Base-by-base conservation (phyloP, 2,888 invertebrate genomes). In the Cactoblastis cactorum region DNA sequence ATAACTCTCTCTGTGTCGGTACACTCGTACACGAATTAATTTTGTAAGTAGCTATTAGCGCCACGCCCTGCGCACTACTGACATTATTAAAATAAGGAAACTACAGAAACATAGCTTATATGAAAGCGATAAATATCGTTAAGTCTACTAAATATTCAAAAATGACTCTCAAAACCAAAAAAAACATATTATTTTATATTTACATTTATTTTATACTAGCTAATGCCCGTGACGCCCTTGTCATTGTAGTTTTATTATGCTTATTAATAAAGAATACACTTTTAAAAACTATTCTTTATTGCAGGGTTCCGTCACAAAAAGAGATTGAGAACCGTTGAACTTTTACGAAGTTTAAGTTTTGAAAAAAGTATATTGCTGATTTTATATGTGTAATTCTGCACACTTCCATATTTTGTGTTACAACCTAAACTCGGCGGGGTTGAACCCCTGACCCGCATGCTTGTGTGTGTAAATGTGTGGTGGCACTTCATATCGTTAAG, bases 11-110 rank as follows among this genome's bases (percentile, higher is more conserved):
- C 22, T 8, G 14, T 24, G 19, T 24, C 41, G 9, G 14, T 24
- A 41, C 24, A 41, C 22, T 41, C 14, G 8, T 22, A 41, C 41
- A 41, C 41, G 24, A 41, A 41, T 41, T 41, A 24, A 41, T 41
- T 41, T 12, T 12, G 22, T 41, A 41, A 41, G 41, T 41, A 24
- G 41, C 24, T 41, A 41, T 41, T 41, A 41, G 41, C 24, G 6
- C 14, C 14, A 14, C 41, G 41, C 41, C 41, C n/a, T n/a, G 14
- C 15, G 6, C 15, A 35, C 15, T 35, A 15, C 15, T 15, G 15
- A 35, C 15, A 12, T 12, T 1, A 2, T 12, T 12, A 34, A 35
- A 37, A 37, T 37, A 37, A 17, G 1, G 17, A 15, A 17, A 11
- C 1, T 37, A 9, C 9, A 17, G 15, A 37, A 17, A 14, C 0